Percentiles rank a stretch among this genome's conserved stretches.
Conservation (phyloP, 2,113 vertebrate genomes). For the Vidua chalybeata region DNA sequence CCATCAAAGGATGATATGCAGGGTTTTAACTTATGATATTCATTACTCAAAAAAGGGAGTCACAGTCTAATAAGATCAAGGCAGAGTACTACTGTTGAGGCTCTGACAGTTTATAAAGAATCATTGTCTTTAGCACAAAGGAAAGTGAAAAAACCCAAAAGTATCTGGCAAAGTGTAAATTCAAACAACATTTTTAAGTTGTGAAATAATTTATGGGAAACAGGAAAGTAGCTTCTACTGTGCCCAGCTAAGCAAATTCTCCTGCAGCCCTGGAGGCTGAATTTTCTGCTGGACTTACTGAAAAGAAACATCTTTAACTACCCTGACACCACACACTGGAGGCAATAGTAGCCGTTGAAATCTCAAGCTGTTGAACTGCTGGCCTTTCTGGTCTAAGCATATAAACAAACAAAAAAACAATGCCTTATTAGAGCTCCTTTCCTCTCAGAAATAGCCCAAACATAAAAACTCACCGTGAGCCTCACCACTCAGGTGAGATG, state of each 20-base stretch:
- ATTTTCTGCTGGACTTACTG: neutral
- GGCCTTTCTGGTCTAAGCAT: neutral
- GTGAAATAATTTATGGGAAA: neutral
- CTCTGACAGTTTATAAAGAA: constrained; percentile 2
- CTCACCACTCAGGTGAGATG: neutral
- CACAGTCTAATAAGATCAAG: neutral
- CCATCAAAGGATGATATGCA: neutral
- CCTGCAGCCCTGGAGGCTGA: neutral
- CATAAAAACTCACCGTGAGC: neutral
- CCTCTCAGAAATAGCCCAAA: neutral
- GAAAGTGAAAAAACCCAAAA: neutral
- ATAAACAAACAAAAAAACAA: neutral
- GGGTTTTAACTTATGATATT: constrained; percentile 2
- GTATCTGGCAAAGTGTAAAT: neutral
- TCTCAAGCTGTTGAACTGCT: neutral
- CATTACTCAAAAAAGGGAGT: neutral
- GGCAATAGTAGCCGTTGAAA: neutral
- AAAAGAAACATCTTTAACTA: neutral
- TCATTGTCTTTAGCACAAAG: neutral
- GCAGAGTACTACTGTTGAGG: neutral
- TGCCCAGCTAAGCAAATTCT: neutral
- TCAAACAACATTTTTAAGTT: neutral
- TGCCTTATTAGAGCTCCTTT: neutral
- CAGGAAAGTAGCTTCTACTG: neutral
- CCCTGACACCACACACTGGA: neutral